Percentiles rank a stretch among this genome's conserved stretches.
Evolutionary conservation across 2,797 vertebrate genomes (phyloP).

Genomic region (Pampus argenteus): DNA sequence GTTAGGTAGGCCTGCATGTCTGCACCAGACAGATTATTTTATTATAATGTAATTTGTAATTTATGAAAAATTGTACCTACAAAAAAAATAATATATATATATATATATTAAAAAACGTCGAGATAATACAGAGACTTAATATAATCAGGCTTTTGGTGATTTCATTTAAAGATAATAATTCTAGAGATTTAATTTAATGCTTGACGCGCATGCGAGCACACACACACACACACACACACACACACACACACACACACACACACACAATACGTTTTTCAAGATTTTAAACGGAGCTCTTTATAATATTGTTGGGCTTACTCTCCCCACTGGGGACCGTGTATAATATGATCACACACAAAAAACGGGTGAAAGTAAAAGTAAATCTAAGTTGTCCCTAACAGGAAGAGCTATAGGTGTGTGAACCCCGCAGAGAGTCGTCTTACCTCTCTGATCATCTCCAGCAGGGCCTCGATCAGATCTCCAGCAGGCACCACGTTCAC

Average conservation of each 20-base stretch:
- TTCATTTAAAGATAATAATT: background rate
- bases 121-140: background rate
- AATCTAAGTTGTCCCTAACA: slow-evolving; percentile 74
- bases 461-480: slow-evolving; percentile 47
- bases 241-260: slow-evolving; percentile 6
- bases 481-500: background rate
- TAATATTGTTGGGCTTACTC: slow-evolving; percentile 58
- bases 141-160: background rate
- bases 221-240: background rate
- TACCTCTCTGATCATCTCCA: slow-evolving; percentile 38
- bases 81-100: background rate
- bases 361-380: slow-evolving; percentile 61
- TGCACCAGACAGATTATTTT: slow-evolving; percentile 9
- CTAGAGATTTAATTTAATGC: background rate
- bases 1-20: too few relatives aligned
- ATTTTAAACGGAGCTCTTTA: slow-evolving; percentile 7
- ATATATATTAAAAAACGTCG: background rate
- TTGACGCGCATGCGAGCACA: slow-evolving; percentile 1
- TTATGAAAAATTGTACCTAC: background rate
- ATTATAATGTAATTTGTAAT: slow-evolving; percentile 5
- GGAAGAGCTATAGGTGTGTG: too few relatives aligned
- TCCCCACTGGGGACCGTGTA: slow-evolving; percentile 52
- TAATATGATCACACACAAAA: slow-evolving; percentile 53
- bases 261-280: background rate
- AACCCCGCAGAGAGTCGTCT: slow-evolving; percentile 51